These are phyloP conservation scores for Morpho achilles DNA, from an alignment of 2,888 invertebrate genomes.

Conservation along the genomic window DNA sequence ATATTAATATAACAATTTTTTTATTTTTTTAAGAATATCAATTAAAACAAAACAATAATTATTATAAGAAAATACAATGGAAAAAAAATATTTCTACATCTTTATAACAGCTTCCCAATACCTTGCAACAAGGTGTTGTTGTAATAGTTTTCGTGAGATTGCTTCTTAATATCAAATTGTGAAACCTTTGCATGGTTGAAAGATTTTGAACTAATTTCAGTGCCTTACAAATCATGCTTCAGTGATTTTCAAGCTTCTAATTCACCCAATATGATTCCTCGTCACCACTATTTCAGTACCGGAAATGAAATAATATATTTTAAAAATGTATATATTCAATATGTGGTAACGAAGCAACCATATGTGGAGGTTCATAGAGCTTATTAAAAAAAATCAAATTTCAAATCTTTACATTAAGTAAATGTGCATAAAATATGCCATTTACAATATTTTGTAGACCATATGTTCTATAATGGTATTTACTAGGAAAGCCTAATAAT, in stretches of 20 bases:
- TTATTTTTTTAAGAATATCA: too few species aligned
- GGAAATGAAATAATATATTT: slow-evolving; percentile 50
- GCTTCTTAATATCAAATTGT: slow-evolving; percentile 43
- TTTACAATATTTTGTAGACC: too few species aligned
- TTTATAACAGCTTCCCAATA: slow-evolving; percentile 39
- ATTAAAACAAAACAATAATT: too few species aligned
- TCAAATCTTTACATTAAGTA: too few species aligned
- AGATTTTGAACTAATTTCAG: slow-evolving; percentile 47
- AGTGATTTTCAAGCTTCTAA: slow-evolving; percentile 35
- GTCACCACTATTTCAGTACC: slow-evolving; percentile 57
- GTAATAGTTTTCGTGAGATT: slow-evolving; percentile 59
- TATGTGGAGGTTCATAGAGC: slow-evolving; percentile 51
- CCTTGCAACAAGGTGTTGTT: slow-evolving; percentile 65
- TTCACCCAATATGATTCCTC: slow-evolving; percentile 51
- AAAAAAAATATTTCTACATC: slow-evolving; percentile 9
- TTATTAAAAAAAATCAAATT: too few species aligned
- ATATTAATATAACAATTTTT: too few species aligned
- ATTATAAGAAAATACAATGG: too few species aligned
- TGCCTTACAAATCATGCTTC: slow-evolving; percentile 58
- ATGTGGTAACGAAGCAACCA: slow-evolving; percentile 60
- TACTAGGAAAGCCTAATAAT: too few species aligned
- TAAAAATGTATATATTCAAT: slow-evolving; percentile 1
- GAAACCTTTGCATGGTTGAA: slow-evolving; percentile 43
- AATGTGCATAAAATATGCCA: too few species aligned
- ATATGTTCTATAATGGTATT: too few species aligned